Base-by-base conservation (phyloP, 1,140 invertebrate species). In the Dufourea novaeangliae region DNA sequence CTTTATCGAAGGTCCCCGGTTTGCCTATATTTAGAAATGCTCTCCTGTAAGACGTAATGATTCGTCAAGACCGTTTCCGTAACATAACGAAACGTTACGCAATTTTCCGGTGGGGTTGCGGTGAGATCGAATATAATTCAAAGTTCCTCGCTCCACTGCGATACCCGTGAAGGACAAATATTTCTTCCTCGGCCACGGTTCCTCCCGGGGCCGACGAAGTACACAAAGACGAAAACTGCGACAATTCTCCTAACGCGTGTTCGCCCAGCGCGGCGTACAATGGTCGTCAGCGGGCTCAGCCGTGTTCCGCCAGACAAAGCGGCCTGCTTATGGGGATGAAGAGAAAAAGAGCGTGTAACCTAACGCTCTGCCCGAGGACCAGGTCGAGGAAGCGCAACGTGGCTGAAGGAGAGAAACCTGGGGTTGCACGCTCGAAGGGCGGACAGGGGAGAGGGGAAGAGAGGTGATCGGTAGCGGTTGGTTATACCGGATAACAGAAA, bases 391-490 rank as follows among this genome's bases (percentile, higher is more conserved):
- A 75, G 68, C 32, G 72, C 56, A 61, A 74, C 37, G 67, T 63
- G 52, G 17, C 59, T 27, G 59, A 80, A 63, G 67, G 59, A 78
- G 44, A 82, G 72, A 52, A 46, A 50, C 32, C 54, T 57, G 14
- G 25, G 34, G 73, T n/a, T n/a, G 57, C 29, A 27, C 25, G 56
- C 29, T 6, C 5, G n/a, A 29, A 25, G 41, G 59, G 20, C 1
- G 17, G 44, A 46, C 4, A 50, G 20, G 41, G 20, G 34, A 39
- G 20, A 62, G 64, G 62, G n/a, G 29, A 54, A 61, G 74, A 70
- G 59, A 72, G 69, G 41, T 34, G 29, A 74, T 80, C 83, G 86
- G 86, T 86, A 86, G 80, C 80, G 71, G 79, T 63, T 80, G 78
- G 78, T 68, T 68, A 66, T 57, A 61, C 75, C 52, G 61, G 56